phyloP scores from a whole-genome alignment of 2,113 vertebrate species.

The Channa argus region DNA sequence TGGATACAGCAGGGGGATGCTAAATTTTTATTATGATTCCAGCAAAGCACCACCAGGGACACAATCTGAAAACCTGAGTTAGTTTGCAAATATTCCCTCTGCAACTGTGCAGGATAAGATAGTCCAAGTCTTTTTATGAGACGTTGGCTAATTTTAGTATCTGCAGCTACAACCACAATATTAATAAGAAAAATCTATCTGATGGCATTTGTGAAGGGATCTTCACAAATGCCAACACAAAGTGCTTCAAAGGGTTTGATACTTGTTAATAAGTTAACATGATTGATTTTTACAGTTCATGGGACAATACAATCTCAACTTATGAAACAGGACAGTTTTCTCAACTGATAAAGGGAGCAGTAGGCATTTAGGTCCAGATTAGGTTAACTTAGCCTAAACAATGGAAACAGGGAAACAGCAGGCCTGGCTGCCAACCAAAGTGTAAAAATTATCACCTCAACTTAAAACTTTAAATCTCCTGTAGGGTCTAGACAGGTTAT shows the following conservation, averaged over 20 bases:
- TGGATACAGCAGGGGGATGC: slow-evolving; percentile 31
- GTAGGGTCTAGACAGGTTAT: too few species aligned
- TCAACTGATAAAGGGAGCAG: too few species aligned
- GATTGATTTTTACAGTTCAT: background rate
- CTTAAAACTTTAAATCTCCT: too few species aligned
- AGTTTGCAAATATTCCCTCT: slow-evolving; percentile 66
- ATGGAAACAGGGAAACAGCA: too few species aligned
- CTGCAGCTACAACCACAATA: background rate
- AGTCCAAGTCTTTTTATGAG: slow-evolving; percentile 36
- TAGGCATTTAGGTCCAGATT: too few species aligned
- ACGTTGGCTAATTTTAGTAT: slow-evolving; percentile 33
- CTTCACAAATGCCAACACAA: too few species aligned
- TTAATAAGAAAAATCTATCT: background rate
- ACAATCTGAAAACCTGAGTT: slow-evolving; percentile 54
- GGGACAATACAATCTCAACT: background rate
- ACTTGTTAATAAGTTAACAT: background rate
- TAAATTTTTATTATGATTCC: slow-evolving; percentile 62
- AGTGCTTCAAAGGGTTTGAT: background rate
- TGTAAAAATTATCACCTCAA: too few species aligned
- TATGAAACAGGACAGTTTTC: too few species aligned
- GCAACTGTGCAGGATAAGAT: slow-evolving; percentile 42
- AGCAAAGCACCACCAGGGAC: slow-evolving; percentile 40
- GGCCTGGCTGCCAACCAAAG: too few species aligned
- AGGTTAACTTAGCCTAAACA: too few species aligned
- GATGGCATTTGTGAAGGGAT: background rate